These are phyloP conservation scores for Cyclura pinguis DNA, from an alignment of 2,797 vertebrate genomes.

Conservation along the genomic window DNA sequence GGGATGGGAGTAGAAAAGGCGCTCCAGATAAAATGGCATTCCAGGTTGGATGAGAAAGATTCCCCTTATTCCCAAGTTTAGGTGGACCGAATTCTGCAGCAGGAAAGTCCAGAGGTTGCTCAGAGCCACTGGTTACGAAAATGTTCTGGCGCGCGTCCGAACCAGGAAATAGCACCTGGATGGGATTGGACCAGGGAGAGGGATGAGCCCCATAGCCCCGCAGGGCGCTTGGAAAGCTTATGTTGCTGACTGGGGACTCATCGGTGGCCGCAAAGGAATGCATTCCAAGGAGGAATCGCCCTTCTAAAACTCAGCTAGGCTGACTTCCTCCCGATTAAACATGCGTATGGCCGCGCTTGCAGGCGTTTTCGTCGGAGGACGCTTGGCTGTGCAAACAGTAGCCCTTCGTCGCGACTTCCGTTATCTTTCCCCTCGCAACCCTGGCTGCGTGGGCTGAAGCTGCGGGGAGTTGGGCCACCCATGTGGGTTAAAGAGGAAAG, in stretches of 20 bases:
- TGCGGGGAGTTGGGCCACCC: too few relatives aligned
- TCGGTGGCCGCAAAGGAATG: neutral
- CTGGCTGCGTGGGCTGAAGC: neutral
- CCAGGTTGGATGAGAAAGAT: too few relatives aligned
- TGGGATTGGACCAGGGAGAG: neutral
- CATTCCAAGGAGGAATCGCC: neutral
- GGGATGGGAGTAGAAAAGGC: too few relatives aligned
- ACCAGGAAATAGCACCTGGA: neutral
- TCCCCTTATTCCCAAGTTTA: too few relatives aligned
- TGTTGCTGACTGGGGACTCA: neutral
- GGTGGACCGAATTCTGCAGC: neutral
- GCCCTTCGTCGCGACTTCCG: neutral
- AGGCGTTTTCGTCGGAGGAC: neutral
- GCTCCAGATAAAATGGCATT: too few relatives aligned
- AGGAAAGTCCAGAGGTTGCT: neutral
- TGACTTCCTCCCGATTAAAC: too few relatives aligned
- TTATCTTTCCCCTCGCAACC: too few relatives aligned
- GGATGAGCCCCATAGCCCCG: neutral
- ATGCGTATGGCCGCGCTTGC: neutral
- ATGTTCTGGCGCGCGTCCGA: neutral
- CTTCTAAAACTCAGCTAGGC: neutral
- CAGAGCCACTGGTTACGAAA: neutral
- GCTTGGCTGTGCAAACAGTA: neutral
- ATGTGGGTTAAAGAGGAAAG: too few relatives aligned
- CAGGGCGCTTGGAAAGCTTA: neutral